phyloP scores from a whole-genome alignment of 2,113 vertebrate genomes.

The Xenopus laevis region DNA sequence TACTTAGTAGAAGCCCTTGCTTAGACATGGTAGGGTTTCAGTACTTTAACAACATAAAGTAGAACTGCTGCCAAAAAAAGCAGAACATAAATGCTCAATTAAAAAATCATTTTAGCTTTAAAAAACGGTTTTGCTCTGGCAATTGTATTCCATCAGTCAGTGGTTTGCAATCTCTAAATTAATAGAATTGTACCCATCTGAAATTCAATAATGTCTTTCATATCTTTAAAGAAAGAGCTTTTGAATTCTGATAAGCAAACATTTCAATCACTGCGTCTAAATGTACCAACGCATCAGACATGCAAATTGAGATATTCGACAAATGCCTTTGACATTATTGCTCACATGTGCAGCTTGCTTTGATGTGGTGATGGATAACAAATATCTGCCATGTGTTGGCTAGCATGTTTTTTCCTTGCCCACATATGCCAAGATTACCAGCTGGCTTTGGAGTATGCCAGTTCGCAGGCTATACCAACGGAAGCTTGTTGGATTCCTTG shows the following conservation, averaged over 20 bases:
- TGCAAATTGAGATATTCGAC: conserved; percentile 16
- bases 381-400: conserved; percentile 41
- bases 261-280: not conserved
- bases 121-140: too few relatives aligned
- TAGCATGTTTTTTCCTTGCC: conserved; percentile 7
- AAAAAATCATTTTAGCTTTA: too few relatives aligned
- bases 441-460: conserved; percentile 5
- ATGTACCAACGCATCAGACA: conserved; percentile 16
- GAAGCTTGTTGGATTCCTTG: not conserved
- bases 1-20: too few relatives aligned
- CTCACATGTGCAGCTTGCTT: conserved; percentile 29
- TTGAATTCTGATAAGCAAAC: not conserved
- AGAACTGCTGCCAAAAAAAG: too few relatives aligned
- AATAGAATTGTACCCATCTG: too few relatives aligned
- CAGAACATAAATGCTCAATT: too few relatives aligned
- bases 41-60: too few relatives aligned
- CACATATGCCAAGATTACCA: conserved; percentile 30
- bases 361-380: conserved; percentile 34
- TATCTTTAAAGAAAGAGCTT: not conserved
- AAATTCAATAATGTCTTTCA: not conserved
- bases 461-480: not conserved
- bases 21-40: too few relatives aligned
- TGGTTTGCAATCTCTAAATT: too few relatives aligned
- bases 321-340: conserved; percentile 18
- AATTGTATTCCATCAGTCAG: too few relatives aligned